Conservation (phyloP, 2,113 vertebrate species). For the Tragelaphus scriptus region DNA sequence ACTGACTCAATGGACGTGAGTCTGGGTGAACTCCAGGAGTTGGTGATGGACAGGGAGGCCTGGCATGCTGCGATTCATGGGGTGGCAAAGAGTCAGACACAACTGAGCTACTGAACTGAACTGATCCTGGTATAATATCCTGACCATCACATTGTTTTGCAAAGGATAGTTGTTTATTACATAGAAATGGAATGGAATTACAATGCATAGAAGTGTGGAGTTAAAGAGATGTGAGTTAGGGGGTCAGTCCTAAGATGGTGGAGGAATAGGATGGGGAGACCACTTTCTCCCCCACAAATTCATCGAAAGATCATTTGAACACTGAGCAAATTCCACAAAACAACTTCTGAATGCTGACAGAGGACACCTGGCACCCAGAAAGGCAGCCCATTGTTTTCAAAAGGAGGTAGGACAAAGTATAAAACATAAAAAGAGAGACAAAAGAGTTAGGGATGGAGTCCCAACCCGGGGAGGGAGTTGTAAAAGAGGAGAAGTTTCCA, state of each 20-base stretch:
- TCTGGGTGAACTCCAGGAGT: no score
- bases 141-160: not conserved
- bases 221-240: not conserved
- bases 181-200: not conserved
- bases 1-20: no score
- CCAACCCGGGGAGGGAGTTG: fast-evolving
- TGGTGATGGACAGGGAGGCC: no score
- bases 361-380: not conserved
- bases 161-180: not conserved
- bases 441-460: not conserved
- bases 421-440: not conserved
- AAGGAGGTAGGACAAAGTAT: not conserved
- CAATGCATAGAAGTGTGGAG: not conserved
- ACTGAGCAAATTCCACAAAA: not conserved
- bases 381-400: not conserved
- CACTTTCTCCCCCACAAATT: not conserved
- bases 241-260: not conserved
- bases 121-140: not conserved
- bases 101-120: no score
- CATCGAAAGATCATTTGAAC: not conserved
- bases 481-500: not conserved
- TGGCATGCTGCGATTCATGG: no score
- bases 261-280: not conserved
- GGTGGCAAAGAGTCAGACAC: no score
- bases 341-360: not conserved